Evolutionary conservation across 2,888 invertebrate genomes (phyloP).

Genomic region (Amphipyra berbera): DNA sequence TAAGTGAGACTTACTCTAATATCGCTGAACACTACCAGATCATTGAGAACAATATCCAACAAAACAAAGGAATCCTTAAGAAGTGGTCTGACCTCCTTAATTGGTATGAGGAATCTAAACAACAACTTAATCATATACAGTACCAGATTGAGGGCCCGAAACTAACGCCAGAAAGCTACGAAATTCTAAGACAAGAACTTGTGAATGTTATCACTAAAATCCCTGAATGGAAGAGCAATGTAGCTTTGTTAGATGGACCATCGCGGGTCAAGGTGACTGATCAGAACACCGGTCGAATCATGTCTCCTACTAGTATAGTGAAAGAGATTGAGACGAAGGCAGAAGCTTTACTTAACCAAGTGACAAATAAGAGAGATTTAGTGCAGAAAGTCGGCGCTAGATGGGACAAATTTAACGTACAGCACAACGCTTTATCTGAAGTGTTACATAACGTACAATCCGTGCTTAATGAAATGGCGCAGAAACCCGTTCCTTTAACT

Average conservation of each 20-base stretch:
- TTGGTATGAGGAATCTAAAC: constrained; percentile 94
- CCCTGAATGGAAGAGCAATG: constrained; percentile 92
- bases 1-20: constrained; percentile 94
- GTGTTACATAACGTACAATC: constrained; percentile 91
- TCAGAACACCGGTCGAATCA: constrained; percentile 92
- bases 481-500: constrained; percentile 82
- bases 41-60: constrained; percentile 93
- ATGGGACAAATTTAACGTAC: constrained; percentile 94
- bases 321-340: constrained; percentile 93
- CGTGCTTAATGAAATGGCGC: constrained; percentile 89
- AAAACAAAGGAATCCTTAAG: constrained; percentile 93
- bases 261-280: constrained; percentile 92
- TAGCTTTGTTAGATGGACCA: constrained; percentile 92
- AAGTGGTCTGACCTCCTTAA: constrained; percentile 95
- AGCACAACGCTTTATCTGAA: constrained; percentile 92
- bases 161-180: constrained; percentile 92
- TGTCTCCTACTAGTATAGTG: constrained; percentile 93
- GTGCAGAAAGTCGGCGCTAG: constrained; percentile 93
- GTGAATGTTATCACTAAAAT: constrained; percentile 92
- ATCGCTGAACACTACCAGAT: constrained; percentile 94
- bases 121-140: constrained; percentile 94
- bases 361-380: constrained; percentile 91
- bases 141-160: constrained; percentile 94
- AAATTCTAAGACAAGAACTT: constrained; percentile 92
- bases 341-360: constrained; percentile 91